Evolutionary conservation across 2,113 vertebrate species (phyloP).

Genomic region (Haliaeetus leucogaster): DNA sequence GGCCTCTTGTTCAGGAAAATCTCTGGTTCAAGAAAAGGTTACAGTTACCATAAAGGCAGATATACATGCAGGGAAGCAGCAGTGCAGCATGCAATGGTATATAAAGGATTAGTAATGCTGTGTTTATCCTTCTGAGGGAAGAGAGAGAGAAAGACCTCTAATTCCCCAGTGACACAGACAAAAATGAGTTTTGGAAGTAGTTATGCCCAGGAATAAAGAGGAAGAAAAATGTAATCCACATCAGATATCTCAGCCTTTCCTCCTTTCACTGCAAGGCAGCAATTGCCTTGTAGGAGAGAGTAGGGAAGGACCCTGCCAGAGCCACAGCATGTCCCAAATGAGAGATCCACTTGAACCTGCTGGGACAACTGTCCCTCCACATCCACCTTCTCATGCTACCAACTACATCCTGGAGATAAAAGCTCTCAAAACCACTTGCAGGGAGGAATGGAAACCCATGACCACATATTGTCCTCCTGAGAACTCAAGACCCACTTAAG

Average conservation of each 20-base stretch:
- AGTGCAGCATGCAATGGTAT: not conserved
- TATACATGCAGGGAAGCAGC: not conserved
- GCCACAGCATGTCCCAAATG: not conserved
- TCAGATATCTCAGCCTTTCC: not conserved
- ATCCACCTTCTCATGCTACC: not conserved
- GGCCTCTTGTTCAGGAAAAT: conserved; percentile 40
- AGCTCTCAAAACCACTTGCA: not conserved
- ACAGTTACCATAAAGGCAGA: conserved; percentile 28
- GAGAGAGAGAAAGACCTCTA: not conserved
- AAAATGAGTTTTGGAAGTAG: not conserved
- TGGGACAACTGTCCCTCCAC: not conserved
- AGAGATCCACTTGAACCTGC: not conserved
- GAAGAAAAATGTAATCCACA: not conserved
- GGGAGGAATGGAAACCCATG: not conserved
- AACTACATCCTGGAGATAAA: not conserved
- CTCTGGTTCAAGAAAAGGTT: conserved; percentile 45
- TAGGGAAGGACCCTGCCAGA: not conserved
- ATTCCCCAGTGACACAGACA: not conserved
- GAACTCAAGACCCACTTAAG: not conserved
- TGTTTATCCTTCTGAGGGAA: not conserved
- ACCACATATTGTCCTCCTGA: not conserved
- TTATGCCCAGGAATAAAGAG: not conserved
- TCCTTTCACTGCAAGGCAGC: not conserved
- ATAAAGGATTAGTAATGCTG: not conserved
- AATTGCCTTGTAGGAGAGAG: accelerated